A percentile compares a stretch with the other conserved stretches of the same genome.
Conservation (phyloP, 2,888 invertebrate genomes). For the Tenthredo livida region DNA sequence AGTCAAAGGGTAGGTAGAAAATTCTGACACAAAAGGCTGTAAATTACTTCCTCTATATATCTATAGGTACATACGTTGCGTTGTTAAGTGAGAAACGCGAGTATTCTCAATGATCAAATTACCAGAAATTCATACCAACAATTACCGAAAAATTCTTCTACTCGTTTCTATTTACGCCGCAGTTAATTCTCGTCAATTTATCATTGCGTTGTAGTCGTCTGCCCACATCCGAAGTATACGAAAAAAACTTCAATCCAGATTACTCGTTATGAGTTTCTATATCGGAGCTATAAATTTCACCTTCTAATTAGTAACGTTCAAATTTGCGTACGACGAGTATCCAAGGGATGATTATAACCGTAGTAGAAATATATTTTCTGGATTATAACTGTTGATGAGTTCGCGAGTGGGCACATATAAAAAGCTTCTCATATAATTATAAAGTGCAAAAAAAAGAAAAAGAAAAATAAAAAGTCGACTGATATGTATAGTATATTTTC, state of each 20-base stretch:
- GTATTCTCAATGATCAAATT: neutral
- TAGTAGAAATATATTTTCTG: neutral
- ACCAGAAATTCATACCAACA: constrained; percentile 1
- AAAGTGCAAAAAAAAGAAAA: too few species aligned
- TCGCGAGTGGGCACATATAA: neutral
- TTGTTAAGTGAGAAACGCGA: neutral
- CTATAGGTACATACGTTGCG: neutral
- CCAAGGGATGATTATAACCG: neutral
- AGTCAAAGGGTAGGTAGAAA: constrained; percentile 20
- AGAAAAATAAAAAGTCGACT: neutral
- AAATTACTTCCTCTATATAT: constrained; percentile 14
- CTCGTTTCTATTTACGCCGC: neutral
- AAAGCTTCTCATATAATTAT: neutral
- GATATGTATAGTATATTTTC: neutral
- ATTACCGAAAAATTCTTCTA: neutral
- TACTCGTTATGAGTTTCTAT: neutral
- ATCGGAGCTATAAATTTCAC: neutral
- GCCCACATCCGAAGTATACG: neutral
- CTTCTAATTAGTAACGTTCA: neutral
- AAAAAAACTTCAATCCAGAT: neutral
- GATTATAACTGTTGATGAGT: neutral
- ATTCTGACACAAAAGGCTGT: constrained; percentile 7
- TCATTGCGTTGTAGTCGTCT: neutral
- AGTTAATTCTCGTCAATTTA: neutral
- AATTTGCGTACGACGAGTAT: neutral